A percentile compares a stretch with the other conserved stretches of the same genome.
Conservation (phyloP, 2,888 invertebrate genomes). For the Diaperis boleti region DNA sequence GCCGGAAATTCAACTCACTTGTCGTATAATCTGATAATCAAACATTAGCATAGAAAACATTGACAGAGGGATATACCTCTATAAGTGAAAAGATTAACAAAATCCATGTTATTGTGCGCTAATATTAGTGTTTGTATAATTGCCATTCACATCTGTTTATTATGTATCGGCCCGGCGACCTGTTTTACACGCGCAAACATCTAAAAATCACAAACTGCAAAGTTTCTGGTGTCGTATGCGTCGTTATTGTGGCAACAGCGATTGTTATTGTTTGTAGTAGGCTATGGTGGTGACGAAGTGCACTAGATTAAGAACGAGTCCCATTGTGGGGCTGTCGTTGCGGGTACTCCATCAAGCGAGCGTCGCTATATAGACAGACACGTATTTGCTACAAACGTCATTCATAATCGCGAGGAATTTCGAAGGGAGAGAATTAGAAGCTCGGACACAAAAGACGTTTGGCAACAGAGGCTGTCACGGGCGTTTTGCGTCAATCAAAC, state of each 20-base stretch:
- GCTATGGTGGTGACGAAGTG: conserved; percentile 43
- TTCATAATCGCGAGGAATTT: conserved; percentile 45
- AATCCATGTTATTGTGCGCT: conserved; percentile 46
- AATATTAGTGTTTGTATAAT: conserved; percentile 46
- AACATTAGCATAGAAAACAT: conserved; percentile 56
- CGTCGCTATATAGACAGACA: conserved; percentile 51
- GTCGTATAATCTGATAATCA: conserved; percentile 54
- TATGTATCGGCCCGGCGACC: conserved; percentile 17
- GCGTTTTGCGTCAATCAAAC: neutral
- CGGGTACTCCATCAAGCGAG: conserved; percentile 62
- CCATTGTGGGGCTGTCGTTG: conserved; percentile 57
- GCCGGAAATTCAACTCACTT: conserved; percentile 47
- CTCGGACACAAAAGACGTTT: neutral
- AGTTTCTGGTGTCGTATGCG: conserved; percentile 14
- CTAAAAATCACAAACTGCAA: neutral
- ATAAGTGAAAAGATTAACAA: conserved; percentile 53
- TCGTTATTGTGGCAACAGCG: conserved; percentile 18
- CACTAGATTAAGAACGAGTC: conserved; percentile 42
- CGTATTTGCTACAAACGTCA: conserved; percentile 54
- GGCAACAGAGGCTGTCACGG: neutral
- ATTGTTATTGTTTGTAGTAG: conserved; percentile 31
- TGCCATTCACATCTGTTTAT: conserved; percentile 42
- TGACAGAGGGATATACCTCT: conserved; percentile 55
- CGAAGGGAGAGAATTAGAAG: conserved; percentile 12
- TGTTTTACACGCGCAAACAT: conserved; percentile 3